phyloP scores from a whole-genome alignment of 53 echinoderm and acorn worm genomes.

The Holothuria scabra region DNA sequence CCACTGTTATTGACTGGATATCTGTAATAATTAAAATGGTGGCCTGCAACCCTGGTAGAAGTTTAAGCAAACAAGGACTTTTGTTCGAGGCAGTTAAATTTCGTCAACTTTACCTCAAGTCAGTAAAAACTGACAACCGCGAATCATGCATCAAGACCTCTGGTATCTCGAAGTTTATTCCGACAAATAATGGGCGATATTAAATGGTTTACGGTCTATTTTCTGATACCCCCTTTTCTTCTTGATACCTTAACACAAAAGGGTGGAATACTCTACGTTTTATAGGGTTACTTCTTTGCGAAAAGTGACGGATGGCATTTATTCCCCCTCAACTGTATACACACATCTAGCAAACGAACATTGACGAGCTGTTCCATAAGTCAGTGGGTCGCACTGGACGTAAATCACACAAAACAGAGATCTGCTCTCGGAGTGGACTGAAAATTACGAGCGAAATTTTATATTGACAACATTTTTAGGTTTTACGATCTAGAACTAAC shows the following conservation, averaged over 20 bases:
- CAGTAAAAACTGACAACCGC: slow-evolving; percentile 46
- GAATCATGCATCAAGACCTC: slow-evolving; percentile 23
- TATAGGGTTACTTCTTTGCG: slow-evolving; percentile 31
- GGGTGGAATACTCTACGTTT: slow-evolving; percentile 8
- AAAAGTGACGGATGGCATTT: slow-evolving; percentile 45
- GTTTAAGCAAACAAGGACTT: slow-evolving; percentile 46
- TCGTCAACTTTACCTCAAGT: slow-evolving; percentile 48
- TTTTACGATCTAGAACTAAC: slow-evolving; percentile 52
- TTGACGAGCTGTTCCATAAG: neutral
- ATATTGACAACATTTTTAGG: slow-evolving; percentile 56
- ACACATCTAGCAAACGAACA: slow-evolving; percentile 5
- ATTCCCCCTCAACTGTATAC: slow-evolving; percentile 41
- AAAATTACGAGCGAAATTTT: slow-evolving; percentile 49
- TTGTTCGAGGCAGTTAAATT: slow-evolving; percentile 38
- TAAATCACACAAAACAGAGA: slow-evolving; percentile 25
- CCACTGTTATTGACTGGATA: slow-evolving; percentile 14
- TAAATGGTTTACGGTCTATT: slow-evolving; percentile 35
- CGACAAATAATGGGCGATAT: slow-evolving; percentile 22
- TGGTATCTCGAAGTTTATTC: slow-evolving; percentile 20
- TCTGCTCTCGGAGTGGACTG: slow-evolving; percentile 13
- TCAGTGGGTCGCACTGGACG: slow-evolving; percentile 40
- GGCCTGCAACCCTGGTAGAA: slow-evolving; percentile 16
- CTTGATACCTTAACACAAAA: neutral
- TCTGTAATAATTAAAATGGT: slow-evolving; percentile 33
- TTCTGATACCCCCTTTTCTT: slow-evolving; percentile 32